Evolutionary conservation across 2,797 vertebrate species (phyloP).

Genomic region (Silurus lanzhouensis): DNA sequence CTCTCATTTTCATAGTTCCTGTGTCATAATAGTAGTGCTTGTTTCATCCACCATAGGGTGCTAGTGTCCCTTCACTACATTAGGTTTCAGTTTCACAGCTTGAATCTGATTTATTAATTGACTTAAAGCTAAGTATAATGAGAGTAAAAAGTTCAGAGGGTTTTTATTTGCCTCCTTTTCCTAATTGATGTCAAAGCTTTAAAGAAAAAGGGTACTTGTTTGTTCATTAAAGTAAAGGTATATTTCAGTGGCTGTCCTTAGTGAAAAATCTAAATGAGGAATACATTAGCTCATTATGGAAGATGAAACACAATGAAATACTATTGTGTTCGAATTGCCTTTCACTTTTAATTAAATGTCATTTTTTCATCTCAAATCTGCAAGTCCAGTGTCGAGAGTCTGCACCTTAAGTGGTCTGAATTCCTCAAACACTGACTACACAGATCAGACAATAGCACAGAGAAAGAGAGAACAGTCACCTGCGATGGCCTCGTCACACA

Average conservation of each 20-base stretch:
- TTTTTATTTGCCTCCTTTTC: not conserved
- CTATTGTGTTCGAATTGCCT: too few relatives aligned
- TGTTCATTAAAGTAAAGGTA: not conserved
- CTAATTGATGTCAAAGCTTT: not conserved
- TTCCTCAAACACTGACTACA: constrained; percentile 49
- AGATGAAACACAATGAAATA: too few relatives aligned
- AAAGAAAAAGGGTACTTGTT: not conserved
- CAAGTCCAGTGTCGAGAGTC: not conserved
- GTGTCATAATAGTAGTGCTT: constrained; percentile 64
- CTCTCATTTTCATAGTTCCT: constrained; percentile 58
- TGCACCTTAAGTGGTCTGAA: constrained; percentile 48
- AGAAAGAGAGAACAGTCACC: constrained; percentile 66
- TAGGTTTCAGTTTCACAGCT: not conserved
- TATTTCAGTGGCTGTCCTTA: not conserved
- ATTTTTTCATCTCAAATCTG: constrained; percentile 50
- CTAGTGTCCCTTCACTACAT: constrained; percentile 67
- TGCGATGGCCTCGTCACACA: constrained; percentile 69
- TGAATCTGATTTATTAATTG: constrained; percentile 23
- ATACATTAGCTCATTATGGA: not conserved
- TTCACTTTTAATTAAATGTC: not conserved
- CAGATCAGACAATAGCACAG: constrained; percentile 61
- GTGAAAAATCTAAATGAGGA: not conserved
- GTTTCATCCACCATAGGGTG: constrained; percentile 73
- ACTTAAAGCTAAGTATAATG: not conserved
- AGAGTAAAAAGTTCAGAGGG: not conserved